Percentiles rank a stretch among this genome's conserved stretches.
phyloP scores from a whole-genome alignment of 1,140 invertebrate genomes.

The Anoplophora glabripennis region DNA sequence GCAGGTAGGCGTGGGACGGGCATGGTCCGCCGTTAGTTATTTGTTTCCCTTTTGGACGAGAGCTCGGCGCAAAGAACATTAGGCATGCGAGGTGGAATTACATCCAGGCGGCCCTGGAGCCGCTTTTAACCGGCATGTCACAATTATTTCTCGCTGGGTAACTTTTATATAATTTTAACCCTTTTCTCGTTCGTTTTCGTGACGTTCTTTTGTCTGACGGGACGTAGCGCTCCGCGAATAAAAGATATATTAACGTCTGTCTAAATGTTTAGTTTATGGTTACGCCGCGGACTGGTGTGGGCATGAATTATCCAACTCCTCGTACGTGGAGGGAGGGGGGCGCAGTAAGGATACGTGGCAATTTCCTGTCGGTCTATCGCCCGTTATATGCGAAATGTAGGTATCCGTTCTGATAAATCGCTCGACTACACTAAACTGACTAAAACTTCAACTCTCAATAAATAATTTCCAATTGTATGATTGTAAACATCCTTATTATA shows the following conservation, averaged over 20 bases:
- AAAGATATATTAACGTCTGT: constrained; percentile 30
- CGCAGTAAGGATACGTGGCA: too few relatives aligned
- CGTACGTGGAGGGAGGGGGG: too few relatives aligned
- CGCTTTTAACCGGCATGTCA: constrained; percentile 25
- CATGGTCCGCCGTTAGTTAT: constrained; percentile 12
- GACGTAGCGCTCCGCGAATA: constrained; percentile 17
- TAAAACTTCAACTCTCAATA: too few relatives aligned
- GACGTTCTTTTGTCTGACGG: constrained; percentile 15
- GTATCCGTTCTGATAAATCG: too few relatives aligned
- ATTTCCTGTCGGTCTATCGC: too few relatives aligned
- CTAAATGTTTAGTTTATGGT: constrained; percentile 20
- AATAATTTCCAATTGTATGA: too few relatives aligned
- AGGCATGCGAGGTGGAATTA: constrained; percentile 18
- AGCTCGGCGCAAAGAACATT: constrained; percentile 22
- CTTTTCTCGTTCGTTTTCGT: constrained; percentile 26
- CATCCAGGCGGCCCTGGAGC: constrained; percentile 9
- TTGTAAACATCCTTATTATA: too few relatives aligned
- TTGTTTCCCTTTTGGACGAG: constrained; percentile 20
- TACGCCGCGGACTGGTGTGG: background rate
- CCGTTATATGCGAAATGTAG: too few relatives aligned
- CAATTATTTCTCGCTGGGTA: constrained; percentile 30
- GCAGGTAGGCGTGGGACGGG: background rate
- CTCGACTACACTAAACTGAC: too few relatives aligned
- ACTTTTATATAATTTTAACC: constrained; percentile 33
- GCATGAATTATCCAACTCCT: too few relatives aligned